phyloP scores from a whole-genome alignment of 1,140 invertebrate species.

The Rhizoglyphus robini region DNA sequence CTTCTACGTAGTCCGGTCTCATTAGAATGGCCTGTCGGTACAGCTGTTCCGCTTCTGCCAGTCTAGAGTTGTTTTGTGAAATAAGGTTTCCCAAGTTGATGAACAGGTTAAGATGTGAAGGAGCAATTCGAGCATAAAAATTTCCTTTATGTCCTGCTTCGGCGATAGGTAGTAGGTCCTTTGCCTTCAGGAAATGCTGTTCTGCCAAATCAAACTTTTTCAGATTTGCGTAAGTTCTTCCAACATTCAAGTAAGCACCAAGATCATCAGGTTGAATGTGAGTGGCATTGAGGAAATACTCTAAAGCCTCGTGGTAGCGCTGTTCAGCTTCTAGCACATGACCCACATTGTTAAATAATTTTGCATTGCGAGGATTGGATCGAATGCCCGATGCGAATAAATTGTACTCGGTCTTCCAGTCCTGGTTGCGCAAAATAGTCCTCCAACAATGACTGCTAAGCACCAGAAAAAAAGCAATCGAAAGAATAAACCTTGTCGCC shows the following conservation, averaged over 20 bases:
- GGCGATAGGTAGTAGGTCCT: slow-evolving; percentile 50
- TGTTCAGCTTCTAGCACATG: slow-evolving; percentile 81
- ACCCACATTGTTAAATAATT: slow-evolving; percentile 92
- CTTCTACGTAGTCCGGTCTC: slow-evolving; percentile 90
- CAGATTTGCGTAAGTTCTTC: slow-evolving; percentile 80
- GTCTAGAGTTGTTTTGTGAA: slow-evolving; percentile 72
- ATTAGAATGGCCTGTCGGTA: slow-evolving; percentile 90
- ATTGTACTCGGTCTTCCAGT: slow-evolving; percentile 64
- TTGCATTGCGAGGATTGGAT: slow-evolving; percentile 78
- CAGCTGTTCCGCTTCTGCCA: slow-evolving; percentile 82
- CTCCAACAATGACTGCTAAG: neutral
- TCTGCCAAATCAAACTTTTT: slow-evolving; percentile 82
- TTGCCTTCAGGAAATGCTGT: slow-evolving; percentile 79
- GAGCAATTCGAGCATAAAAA: slow-evolving; percentile 86
- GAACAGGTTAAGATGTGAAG: slow-evolving; percentile 90
- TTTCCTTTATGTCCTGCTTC: slow-evolving; percentile 33
- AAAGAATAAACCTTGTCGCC: neutral
- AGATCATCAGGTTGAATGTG: slow-evolving; percentile 89
- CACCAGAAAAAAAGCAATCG: neutral
- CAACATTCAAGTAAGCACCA: slow-evolving; percentile 91
- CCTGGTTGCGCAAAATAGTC: slow-evolving; percentile 18
- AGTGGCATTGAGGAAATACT: slow-evolving; percentile 86
- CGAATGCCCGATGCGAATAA: slow-evolving; percentile 82
- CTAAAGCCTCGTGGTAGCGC: slow-evolving; percentile 66
- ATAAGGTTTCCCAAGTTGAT: slow-evolving; percentile 88